phyloP scores from a whole-genome alignment of 2,888 invertebrate genomes.

The Hirtodrosophila histrioides region DNA sequence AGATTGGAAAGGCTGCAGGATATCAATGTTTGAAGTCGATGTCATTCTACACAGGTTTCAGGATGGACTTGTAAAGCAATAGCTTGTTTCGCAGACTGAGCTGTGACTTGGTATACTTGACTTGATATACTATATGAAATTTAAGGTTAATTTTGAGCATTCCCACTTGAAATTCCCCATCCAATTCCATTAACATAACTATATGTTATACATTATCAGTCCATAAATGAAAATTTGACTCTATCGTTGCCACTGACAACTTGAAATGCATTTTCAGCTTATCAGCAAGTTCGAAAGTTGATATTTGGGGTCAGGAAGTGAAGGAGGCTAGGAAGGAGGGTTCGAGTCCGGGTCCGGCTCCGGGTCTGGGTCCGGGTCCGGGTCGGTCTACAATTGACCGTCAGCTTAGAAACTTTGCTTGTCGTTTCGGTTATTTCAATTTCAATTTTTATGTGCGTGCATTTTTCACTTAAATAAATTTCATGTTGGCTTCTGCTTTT shows the following conservation, averaged over 20 bases:
- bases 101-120: no score
- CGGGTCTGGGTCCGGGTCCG: constrained; percentile 1
- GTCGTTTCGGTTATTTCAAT: constrained; percentile 23
- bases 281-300: constrained; percentile 28
- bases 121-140: no score
- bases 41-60: no score
- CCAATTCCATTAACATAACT: constrained; percentile 20
- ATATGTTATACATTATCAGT: constrained; percentile 19
- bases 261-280: constrained; percentile 39
- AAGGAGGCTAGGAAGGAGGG: not conserved
- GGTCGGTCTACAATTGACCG: constrained; percentile 36
- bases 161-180: constrained; percentile 11
- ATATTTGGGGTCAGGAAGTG: not conserved
- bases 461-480: constrained; percentile 49
- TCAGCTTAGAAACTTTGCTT: constrained; percentile 26
- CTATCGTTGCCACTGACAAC: constrained; percentile 28
- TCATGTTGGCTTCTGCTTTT: constrained; percentile 23
- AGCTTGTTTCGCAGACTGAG: no score
- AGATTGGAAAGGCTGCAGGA: no score
- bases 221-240: constrained; percentile 20
- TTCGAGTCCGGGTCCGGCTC: not conserved
- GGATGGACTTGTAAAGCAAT: no score
- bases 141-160: not conserved
- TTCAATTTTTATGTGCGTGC: constrained; percentile 47
- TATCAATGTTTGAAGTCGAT: no score